phyloP scores from a whole-genome alignment of 1,140 invertebrate genomes.

The Drepana arcuata region DNA sequence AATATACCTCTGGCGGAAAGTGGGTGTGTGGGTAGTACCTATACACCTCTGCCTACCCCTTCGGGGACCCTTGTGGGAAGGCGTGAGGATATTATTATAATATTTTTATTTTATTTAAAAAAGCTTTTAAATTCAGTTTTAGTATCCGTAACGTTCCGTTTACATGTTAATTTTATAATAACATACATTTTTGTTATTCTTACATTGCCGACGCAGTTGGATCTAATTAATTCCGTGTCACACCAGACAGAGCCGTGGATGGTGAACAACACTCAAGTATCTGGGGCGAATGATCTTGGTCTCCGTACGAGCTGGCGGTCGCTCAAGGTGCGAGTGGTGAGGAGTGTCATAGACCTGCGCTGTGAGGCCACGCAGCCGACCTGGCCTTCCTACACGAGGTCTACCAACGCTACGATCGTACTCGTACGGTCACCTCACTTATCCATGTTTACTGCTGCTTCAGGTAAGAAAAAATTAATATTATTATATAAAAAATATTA shows the following conservation, averaged over 20 bases:
- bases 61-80: no score
- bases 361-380: slow-evolving; percentile 52
- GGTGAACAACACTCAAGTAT: slow-evolving; percentile 47
- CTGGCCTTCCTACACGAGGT: slow-evolving; percentile 36
- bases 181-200: no score
- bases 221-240: no score
- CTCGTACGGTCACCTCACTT: slow-evolving; percentile 47
- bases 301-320: slow-evolving; percentile 44
- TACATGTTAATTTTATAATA: no score
- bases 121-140: no score
- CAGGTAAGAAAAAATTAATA: slow-evolving; percentile 26
- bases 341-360: slow-evolving; percentile 25
- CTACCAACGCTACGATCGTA: slow-evolving; percentile 33
- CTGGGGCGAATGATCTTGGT: slow-evolving; percentile 32
- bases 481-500: slow-evolving; percentile 1
- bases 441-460: slow-evolving; percentile 56
- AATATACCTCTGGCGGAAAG: no score
- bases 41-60: no score
- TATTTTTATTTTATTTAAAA: no score
- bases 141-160: no score
- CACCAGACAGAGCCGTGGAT: slow-evolving; percentile 45
- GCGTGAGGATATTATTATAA: no score
- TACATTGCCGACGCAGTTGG: no score
- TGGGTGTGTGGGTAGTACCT: no score
- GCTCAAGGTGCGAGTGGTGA: slow-evolving; percentile 30